Evolutionary conservation across 2,113 vertebrate species (phyloP).

Genomic region (Etheostoma spectabile): DNA sequence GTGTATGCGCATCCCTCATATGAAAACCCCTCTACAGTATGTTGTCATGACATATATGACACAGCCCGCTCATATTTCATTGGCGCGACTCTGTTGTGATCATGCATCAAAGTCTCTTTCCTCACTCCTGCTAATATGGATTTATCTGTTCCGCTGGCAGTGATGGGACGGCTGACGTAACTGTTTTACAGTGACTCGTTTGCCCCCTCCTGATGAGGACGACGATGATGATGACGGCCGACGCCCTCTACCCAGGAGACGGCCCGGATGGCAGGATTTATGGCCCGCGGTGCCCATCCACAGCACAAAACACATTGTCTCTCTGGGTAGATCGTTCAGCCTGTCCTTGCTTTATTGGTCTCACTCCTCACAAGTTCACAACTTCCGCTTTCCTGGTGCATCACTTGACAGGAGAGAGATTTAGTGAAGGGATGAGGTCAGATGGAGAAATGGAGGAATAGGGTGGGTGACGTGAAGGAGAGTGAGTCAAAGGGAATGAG

Average conservation of each 20-base stretch:
- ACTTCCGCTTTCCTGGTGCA: slow-evolving; percentile 82
- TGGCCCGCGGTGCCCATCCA: slow-evolving; percentile 71
- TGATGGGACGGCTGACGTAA: slow-evolving; percentile 78
- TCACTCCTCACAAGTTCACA: slow-evolving; percentile 83
- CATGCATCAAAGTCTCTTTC: slow-evolving; percentile 78
- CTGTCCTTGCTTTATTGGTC: slow-evolving; percentile 87
- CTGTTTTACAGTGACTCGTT: slow-evolving; percentile 77
- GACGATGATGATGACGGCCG: slow-evolving; percentile 59
- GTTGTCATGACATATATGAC: slow-evolving; percentile 78
- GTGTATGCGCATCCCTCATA: slow-evolving; percentile 38
- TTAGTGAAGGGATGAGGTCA: slow-evolving; percentile 85
- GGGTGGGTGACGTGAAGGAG: slow-evolving; percentile 38
- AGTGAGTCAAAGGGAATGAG: slow-evolving; percentile 48
- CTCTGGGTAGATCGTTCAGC: slow-evolving; percentile 78
- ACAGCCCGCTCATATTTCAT: slow-evolving; percentile 74
- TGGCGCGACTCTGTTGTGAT: slow-evolving; percentile 51
- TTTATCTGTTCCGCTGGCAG: slow-evolving; percentile 79
- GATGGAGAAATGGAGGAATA: slow-evolving; percentile 57
- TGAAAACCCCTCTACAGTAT: slow-evolving; percentile 67
- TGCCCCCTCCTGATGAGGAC: slow-evolving; percentile 62
- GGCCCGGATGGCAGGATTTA: slow-evolving; percentile 78
- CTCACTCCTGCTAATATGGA: slow-evolving; percentile 82
- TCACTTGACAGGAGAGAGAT: slow-evolving; percentile 82
- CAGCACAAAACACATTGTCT: slow-evolving; percentile 78
- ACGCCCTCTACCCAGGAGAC: slow-evolving; percentile 56